These are phyloP conservation scores for Argynnis bischoffii DNA, from an alignment of 2,888 invertebrate genomes.

Conservation along the genomic window DNA sequence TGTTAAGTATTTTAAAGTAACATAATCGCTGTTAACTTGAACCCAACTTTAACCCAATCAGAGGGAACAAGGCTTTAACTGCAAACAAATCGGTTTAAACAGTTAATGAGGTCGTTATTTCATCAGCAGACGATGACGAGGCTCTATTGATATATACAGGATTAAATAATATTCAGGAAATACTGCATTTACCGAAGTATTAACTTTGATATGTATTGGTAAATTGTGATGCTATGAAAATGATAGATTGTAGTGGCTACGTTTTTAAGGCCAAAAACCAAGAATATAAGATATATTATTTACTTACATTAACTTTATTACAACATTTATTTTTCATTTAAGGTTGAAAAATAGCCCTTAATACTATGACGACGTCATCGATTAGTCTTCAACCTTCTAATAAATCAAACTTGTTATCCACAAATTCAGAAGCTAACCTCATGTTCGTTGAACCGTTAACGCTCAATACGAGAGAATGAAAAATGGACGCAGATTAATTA, in stretches of 20 bases:
- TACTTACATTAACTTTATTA: too few species aligned
- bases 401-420: background rate
- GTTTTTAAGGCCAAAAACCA: too few species aligned
- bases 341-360: too few species aligned
- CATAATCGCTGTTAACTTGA: constrained; percentile 17
- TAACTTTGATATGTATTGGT: too few species aligned
- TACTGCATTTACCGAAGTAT: too few species aligned
- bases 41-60: constrained; percentile 35
- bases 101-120: constrained; percentile 49
- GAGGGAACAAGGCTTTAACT: constrained; percentile 40
- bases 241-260: too few species aligned
- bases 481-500: constrained; percentile 19
- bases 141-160: background rate
- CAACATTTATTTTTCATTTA: too few species aligned
- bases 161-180: too few species aligned
- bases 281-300: too few species aligned
- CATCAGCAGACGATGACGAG: constrained; percentile 33
- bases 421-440: background rate
- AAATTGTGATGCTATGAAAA: too few species aligned
- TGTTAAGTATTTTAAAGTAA: background rate
- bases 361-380: too few species aligned
- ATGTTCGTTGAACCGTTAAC: background rate
- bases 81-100: constrained; percentile 53
- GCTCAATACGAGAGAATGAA: constrained; percentile 17
- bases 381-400: too few species aligned